Evolutionary conservation across 1,140 invertebrate genomes (phyloP).

Genomic region (Psilanteris sp.): DNA sequence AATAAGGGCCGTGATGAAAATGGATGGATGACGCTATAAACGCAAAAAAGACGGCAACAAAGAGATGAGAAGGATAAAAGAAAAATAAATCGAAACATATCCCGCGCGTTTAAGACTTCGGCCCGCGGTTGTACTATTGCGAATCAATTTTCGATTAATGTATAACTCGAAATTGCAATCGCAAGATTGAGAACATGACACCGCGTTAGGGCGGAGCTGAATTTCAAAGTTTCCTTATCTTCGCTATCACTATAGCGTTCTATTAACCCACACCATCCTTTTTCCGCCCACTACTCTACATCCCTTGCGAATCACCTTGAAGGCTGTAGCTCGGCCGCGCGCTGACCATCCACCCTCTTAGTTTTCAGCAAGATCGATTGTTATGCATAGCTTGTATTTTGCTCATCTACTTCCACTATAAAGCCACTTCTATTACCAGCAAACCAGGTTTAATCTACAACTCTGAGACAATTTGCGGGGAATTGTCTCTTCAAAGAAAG

Average conservation of each 20-base stretch:
- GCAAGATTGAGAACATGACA: slow-evolving; percentile 42
- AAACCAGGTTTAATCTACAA: slow-evolving; percentile 63
- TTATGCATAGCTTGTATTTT: slow-evolving; percentile 81
- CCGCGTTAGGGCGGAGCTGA: slow-evolving; percentile 37
- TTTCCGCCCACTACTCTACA: slow-evolving; percentile 57
- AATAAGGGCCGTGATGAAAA: slow-evolving; percentile 38
- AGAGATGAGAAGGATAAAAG: background rate
- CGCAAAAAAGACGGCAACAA: slow-evolving; percentile 1
- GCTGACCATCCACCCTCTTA: slow-evolving; percentile 77
- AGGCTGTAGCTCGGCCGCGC: slow-evolving; percentile 66
- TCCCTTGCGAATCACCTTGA: slow-evolving; percentile 64
- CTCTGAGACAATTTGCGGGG: slow-evolving; percentile 61
- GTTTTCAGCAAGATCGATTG: slow-evolving; percentile 80
- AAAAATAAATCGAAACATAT: too few relatives aligned
- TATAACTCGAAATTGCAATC: slow-evolving; percentile 43
- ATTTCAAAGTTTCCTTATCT: slow-evolving; percentile 49
- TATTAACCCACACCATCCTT: slow-evolving; percentile 59
- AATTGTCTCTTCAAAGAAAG: slow-evolving; percentile 61
- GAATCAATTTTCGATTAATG: slow-evolving; percentile 45
- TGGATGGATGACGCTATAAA: too few relatives aligned
- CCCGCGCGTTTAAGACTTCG: background rate
- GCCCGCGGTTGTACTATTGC: background rate
- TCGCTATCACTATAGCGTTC: slow-evolving; percentile 40
- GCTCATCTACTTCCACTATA: slow-evolving; percentile 69
- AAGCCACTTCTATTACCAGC: slow-evolving; percentile 63